Evolutionary conservation across 30 jellyfish, hydroid and myxozoan species (phyloP).

Genomic region (Pelagia noctiluca): DNA sequence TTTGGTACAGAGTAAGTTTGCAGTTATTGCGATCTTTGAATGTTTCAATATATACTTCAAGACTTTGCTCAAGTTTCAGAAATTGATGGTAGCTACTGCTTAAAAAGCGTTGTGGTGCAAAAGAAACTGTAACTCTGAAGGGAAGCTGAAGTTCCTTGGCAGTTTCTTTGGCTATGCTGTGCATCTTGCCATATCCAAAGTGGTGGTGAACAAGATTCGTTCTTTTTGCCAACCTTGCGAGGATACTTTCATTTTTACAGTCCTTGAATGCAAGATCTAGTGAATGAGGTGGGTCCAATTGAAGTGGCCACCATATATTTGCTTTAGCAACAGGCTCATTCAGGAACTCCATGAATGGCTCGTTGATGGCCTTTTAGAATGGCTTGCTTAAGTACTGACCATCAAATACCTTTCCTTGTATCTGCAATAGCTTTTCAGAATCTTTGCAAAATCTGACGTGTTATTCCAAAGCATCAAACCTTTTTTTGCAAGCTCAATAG

Average conservation of each 20-base stretch:
- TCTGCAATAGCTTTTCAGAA: not conserved
- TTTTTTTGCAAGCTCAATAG: too few relatives aligned
- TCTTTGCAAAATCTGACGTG: too few relatives aligned
- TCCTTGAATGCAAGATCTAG: too few relatives aligned
- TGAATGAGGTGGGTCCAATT: too few relatives aligned
- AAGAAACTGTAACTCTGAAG: conserved; percentile 23
- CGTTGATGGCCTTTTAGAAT: conserved; percentile 6
- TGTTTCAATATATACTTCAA: conserved; percentile 34
- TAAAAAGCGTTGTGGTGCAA: conserved; percentile 41
- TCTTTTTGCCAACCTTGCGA: not conserved
- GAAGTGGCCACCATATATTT: too few relatives aligned
- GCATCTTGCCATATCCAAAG: conserved; percentile 47
- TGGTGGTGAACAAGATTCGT: conserved; percentile 10
- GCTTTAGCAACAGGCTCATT: too few relatives aligned
- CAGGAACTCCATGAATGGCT: not conserved
- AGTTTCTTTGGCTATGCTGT: conserved; percentile 29
- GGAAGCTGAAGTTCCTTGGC: conserved; percentile 40
- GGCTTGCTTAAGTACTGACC: conserved; percentile 32
- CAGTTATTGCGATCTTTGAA: conserved; percentile 22
- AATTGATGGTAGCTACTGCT: conserved; percentile 49
- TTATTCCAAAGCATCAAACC: too few relatives aligned
- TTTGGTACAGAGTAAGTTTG: not conserved
- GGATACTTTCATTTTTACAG: not conserved
- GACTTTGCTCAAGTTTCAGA: conserved; percentile 18
- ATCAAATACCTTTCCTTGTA: conserved; percentile 31